A percentile compares a stretch with the other conserved stretches of the same genome.
phyloP scores from a whole-genome alignment of 1,140 invertebrate genomes.

The Hylyphantes graminicola region DNA sequence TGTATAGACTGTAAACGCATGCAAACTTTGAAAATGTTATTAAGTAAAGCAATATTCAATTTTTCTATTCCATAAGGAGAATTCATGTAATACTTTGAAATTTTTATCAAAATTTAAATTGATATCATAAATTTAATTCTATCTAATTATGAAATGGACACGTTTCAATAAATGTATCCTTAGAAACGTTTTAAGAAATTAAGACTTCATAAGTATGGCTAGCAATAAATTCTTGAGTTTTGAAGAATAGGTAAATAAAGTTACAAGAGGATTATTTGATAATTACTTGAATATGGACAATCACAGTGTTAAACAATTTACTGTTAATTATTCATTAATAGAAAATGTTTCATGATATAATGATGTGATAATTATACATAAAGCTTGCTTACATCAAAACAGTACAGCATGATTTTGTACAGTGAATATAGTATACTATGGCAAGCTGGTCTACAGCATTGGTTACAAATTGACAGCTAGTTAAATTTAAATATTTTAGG shows the following conservation, averaged over 20 bases:
- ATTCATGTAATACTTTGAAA: no score
- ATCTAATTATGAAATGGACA: no score
- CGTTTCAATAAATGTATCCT: no score
- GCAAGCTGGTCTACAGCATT: conserved; percentile 55
- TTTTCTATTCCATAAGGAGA: neutral
- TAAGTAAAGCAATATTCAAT: conserved; percentile 16
- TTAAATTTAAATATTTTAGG: conserved; percentile 7
- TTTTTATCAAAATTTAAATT: no score
- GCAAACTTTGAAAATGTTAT: neutral
- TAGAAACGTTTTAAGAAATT: no score
- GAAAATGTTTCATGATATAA: conserved; percentile 43
- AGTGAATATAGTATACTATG: conserved; percentile 47
- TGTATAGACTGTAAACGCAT: neutral
- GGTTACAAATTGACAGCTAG: conserved; percentile 39
- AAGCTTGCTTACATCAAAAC: conserved; percentile 35
- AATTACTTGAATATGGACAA: conserved; percentile 1
- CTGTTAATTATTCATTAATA: conserved; percentile 19
- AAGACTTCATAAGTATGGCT: no score
- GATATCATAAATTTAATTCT: no score
- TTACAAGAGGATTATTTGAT: neutral
- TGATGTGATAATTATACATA: conserved; percentile 31
- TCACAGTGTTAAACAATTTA: conserved; percentile 18
- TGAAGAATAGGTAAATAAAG: no score
- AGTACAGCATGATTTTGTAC: conserved; percentile 55
- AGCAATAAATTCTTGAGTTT: no score